phyloP scores from a whole-genome alignment of 2,888 invertebrate species.

The Pandemis corylana region DNA sequence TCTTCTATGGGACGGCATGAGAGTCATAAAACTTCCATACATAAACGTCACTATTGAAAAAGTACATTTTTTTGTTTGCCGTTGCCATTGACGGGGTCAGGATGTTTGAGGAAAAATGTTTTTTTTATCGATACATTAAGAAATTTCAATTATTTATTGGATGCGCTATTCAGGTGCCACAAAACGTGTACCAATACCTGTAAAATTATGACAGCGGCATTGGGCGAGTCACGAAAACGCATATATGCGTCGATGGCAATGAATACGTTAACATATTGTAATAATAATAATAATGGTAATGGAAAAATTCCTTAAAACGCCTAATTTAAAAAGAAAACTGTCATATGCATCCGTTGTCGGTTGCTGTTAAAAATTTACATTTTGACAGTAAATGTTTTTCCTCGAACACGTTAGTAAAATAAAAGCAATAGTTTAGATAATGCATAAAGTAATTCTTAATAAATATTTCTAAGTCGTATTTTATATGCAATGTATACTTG shows the following conservation, averaged over 20 bases:
- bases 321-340: neutral
- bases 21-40: neutral
- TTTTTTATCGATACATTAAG: conserved; percentile 39
- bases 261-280: too few relatives aligned
- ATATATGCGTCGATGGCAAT: too few relatives aligned
- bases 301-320: too few relatives aligned
- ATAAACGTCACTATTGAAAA: neutral
- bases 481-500: conserved; percentile 27
- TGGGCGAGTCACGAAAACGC: too few relatives aligned
- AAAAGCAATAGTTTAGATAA: conserved; percentile 48
- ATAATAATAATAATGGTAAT: too few relatives aligned
- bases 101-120: conserved; percentile 42
- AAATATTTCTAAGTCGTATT: conserved; percentile 52
- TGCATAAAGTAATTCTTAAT: conserved; percentile 52
- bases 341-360: neutral
- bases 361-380: neutral
- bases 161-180: too few relatives aligned
- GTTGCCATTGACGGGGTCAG: conserved; percentile 23
- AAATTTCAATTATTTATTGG: neutral
- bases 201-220: too few relatives aligned
- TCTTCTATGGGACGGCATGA: conserved; percentile 5
- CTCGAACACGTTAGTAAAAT: conserved; percentile 46
- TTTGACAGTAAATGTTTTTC: conserved; percentile 41
- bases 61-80: neutral
- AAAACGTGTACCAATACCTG: too few relatives aligned